Evolutionary conservation across 2,113 vertebrate species (phyloP).

Genomic region (Tragelaphus buxtoni): DNA sequence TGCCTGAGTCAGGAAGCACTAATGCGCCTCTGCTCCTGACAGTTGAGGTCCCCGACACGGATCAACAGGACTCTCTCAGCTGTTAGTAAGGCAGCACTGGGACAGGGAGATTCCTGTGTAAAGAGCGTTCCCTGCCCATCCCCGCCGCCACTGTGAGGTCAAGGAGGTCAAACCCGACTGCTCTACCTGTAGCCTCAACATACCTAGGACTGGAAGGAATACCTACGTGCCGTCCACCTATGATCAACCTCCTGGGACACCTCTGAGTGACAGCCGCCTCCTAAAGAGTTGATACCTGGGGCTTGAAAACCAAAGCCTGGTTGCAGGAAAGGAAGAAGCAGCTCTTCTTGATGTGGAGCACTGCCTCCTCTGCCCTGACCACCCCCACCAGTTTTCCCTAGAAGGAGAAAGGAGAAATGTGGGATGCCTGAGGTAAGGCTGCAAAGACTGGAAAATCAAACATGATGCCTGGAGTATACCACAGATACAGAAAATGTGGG

Average conservation of each 20-base stretch:
- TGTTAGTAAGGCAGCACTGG: neutral
- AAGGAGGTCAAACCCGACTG: neutral
- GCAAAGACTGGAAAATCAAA: neutral
- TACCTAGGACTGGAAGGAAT: neutral
- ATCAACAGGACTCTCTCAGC: neutral
- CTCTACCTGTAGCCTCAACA: neutral
- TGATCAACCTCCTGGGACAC: neutral
- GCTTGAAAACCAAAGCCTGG: neutral
- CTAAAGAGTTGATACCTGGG: neutral
- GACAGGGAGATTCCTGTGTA: neutral
- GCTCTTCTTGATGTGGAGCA: neutral
- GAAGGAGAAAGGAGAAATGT: neutral
- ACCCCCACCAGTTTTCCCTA: neutral
- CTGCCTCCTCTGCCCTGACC: neutral
- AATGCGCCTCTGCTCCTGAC: neutral
- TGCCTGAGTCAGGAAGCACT: neutral
- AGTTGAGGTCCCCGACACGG: neutral
- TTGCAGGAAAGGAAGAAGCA: neutral
- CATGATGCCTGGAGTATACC: neutral
- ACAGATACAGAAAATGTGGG: neutral
- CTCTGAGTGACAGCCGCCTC: neutral
- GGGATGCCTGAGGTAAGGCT: neutral
- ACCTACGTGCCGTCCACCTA: neutral
- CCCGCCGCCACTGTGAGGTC: neutral
- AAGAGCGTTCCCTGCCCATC: neutral